phyloP scores from a whole-genome alignment of 2,113 vertebrate species.

The Chaenogobius annularis region DNA sequence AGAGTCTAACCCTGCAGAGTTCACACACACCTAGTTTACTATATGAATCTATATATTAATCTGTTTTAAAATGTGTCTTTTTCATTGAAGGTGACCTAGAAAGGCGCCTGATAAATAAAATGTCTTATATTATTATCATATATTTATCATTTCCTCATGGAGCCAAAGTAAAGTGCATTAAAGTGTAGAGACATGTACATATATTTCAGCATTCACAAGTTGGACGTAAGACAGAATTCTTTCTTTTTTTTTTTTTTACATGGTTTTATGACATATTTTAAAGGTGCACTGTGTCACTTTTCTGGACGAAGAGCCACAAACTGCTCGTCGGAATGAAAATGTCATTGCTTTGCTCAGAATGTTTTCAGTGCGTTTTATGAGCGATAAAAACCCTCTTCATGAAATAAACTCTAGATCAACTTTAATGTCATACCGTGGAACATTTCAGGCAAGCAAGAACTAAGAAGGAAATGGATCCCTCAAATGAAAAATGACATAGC shows the following conservation, averaged over 20 bases:
- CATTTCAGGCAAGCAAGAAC: too few species aligned
- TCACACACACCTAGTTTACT: slow-evolving; percentile 56
- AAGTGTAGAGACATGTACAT: slow-evolving; percentile 50
- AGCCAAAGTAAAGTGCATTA: slow-evolving; percentile 76
- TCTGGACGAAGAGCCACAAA: too few species aligned
- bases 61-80: not conserved
- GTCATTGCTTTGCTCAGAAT: too few species aligned
- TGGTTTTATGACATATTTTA: not conserved
- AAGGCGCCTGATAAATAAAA: not conserved
- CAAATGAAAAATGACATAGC: too few species aligned
- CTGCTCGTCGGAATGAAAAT: too few species aligned
- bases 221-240: not conserved
- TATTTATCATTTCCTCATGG: slow-evolving; percentile 55
- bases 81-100: not conserved
- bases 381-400: too few species aligned
- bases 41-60: not conserved
- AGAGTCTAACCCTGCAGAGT: slow-evolving; percentile 71
- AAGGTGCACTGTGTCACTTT: not conserved
- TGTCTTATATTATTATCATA: not conserved
- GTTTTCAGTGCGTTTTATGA: too few species aligned
- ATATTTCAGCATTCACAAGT: not conserved
- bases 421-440: too few species aligned
- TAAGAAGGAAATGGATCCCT: too few species aligned
- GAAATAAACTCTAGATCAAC: too few species aligned
- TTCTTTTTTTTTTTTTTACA: not conserved